These are phyloP conservation scores for Stichopus chloronotus DNA, from an alignment of 35 echinoderm and acorn worm genomes.

Conservation along the genomic window DNA sequence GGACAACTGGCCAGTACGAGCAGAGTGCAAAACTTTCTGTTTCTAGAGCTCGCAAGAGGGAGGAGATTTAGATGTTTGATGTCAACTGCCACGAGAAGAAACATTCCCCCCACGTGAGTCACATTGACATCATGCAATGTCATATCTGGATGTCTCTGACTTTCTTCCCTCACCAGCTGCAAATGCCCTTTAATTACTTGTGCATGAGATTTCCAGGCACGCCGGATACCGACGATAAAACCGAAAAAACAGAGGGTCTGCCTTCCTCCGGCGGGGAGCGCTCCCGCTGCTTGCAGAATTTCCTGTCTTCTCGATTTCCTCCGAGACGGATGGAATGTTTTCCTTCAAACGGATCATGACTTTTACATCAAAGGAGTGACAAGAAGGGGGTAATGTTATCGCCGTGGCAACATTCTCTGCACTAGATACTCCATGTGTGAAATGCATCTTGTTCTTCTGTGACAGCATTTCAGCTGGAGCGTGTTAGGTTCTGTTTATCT, in stretches of 20 bases:
- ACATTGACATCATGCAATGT: neutral
- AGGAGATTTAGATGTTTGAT: too few relatives aligned
- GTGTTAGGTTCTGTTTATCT: neutral
- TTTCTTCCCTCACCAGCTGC: neutral
- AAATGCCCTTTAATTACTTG: neutral
- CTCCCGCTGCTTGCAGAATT: neutral
- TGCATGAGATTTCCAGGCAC: neutral
- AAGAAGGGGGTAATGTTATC: conserved; percentile 7
- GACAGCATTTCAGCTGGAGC: neutral
- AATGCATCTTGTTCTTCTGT: neutral
- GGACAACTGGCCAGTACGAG: too few relatives aligned
- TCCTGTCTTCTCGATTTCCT: neutral
- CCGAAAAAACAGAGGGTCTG: neutral
- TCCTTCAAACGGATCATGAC: conserved; percentile 2
- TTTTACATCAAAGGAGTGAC: conserved; percentile 2
- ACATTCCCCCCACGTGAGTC: neutral
- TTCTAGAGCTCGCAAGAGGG: too few relatives aligned
- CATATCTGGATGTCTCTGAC: neutral
- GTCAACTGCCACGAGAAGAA: neutral
- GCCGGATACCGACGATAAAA: neutral
- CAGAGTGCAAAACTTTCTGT: too few relatives aligned
- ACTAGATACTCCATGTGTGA: conserved; percentile 19
- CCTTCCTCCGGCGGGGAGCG: neutral
- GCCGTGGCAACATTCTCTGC: neutral
- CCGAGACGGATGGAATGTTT: conserved; percentile 3